These are phyloP conservation scores for Colossoma macropomum DNA, from an alignment of 2,113 vertebrate genomes.

Conservation along the genomic window DNA sequence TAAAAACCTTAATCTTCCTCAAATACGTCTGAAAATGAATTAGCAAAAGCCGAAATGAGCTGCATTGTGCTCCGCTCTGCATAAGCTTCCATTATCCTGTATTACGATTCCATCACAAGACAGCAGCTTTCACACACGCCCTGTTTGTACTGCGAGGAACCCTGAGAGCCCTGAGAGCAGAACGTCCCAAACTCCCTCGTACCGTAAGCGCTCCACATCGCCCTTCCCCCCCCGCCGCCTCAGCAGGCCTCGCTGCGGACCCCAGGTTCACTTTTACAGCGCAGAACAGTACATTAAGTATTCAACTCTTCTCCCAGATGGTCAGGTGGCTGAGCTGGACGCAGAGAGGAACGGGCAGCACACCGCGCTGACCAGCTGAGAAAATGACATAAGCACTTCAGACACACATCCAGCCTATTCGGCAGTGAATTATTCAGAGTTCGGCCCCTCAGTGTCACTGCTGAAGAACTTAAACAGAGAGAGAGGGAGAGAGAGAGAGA, in stretches of 20 bases:
- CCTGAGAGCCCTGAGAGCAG: too few species aligned
- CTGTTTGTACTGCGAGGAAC: too few species aligned
- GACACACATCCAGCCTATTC: constrained; percentile 8
- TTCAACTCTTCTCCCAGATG: not conserved
- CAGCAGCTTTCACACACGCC: too few species aligned
- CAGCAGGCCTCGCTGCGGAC: not conserved
- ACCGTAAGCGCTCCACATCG: too few species aligned
- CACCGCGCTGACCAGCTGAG: not conserved
- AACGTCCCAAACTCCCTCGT: too few species aligned
- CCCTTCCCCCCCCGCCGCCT: not conserved
- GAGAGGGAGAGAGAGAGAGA: not conserved
- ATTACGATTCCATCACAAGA: too few species aligned
- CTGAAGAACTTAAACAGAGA: constrained; percentile 48
- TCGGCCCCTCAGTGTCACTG: constrained; percentile 40
- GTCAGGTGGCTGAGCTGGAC: not conserved
- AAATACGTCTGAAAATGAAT: too few species aligned
- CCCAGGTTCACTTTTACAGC: not conserved
- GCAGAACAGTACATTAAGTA: not conserved
- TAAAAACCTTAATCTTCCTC: too few species aligned
- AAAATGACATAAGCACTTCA: constrained; percentile 27
- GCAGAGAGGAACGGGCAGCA: not conserved
- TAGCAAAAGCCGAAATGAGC: too few species aligned
- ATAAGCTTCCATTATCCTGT: too few species aligned
- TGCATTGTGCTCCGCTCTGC: too few species aligned
- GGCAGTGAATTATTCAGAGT: constrained; percentile 50